These are phyloP conservation scores for Molorchus minor DNA, from an alignment of 2,888 invertebrate species.

Conservation along the genomic window DNA sequence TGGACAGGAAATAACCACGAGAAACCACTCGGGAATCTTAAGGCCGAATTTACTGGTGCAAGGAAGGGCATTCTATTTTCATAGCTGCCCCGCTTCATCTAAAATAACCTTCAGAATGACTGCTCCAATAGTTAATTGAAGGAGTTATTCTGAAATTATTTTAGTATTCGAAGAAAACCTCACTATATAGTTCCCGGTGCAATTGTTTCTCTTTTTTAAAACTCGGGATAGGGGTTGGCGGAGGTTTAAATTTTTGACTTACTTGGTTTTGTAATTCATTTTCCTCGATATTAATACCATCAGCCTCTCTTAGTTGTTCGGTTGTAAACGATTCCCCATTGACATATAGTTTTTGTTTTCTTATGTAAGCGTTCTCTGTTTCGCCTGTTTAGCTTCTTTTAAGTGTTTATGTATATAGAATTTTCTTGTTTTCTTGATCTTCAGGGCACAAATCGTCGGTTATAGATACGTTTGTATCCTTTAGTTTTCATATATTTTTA, in stretches of 20 bases:
- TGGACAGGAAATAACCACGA: too few species aligned
- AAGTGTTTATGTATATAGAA: neutral
- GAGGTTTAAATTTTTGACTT: neutral
- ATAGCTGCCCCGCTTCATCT: too few species aligned
- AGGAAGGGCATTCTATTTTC: too few species aligned
- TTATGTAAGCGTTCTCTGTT: neutral
- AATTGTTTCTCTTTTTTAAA: neutral
- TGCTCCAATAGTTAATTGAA: too few species aligned
- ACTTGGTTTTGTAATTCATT: neutral
- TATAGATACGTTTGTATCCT: too few species aligned
- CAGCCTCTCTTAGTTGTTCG: too few species aligned
- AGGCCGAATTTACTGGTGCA: too few species aligned
- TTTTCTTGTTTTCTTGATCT: neutral
- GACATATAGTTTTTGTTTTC: neutral
- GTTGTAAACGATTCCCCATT: neutral
- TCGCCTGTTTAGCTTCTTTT: conserved; percentile 8
- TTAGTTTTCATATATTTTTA: neutral
- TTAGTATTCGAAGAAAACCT: too few species aligned
- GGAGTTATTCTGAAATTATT: too few species aligned
- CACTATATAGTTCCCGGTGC: neutral
- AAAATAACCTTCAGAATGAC: too few species aligned
- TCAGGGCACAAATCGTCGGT: neutral
- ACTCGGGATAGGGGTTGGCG: neutral
- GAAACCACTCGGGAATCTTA: too few species aligned
- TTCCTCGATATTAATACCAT: too few species aligned